Evolutionary conservation across 2,888 invertebrate genomes (phyloP).

Genomic region (Cosmia pyralina): DNA sequence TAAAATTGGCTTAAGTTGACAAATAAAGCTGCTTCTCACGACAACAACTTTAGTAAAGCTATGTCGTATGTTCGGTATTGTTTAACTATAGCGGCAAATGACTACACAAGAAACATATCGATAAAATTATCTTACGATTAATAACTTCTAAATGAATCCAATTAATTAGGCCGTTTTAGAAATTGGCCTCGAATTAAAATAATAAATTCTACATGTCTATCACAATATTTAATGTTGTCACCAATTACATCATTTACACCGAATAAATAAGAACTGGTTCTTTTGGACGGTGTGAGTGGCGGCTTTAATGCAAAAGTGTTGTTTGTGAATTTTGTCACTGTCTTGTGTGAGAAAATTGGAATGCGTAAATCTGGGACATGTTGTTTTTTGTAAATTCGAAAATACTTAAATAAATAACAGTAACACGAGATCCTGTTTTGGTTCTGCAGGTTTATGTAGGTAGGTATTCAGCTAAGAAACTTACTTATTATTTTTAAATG

Average conservation of each 20-base stretch:
- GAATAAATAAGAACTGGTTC: constrained; percentile 55
- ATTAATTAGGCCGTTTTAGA: constrained; percentile 49
- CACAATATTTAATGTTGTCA: constrained; percentile 51
- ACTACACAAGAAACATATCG: not conserved
- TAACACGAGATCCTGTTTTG: not conserved
- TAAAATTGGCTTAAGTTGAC: not conserved
- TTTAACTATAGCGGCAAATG: too few relatives aligned
- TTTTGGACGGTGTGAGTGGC: constrained; percentile 33
- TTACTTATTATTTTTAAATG: not conserved
- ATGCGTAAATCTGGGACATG: not conserved
- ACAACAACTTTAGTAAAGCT: not conserved
- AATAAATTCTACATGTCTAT: constrained; percentile 34
- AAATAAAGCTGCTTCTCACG: not conserved
- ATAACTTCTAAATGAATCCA: constrained; percentile 6
- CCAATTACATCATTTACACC: constrained; percentile 52
- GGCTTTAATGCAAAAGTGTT: constrained; percentile 45
- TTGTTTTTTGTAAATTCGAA: constrained; percentile 16
- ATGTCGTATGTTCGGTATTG: not conserved
- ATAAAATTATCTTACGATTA: constrained; percentile 9
- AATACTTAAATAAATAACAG: not conserved
- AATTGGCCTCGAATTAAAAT: constrained; percentile 47
- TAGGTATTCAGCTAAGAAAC: not conserved
- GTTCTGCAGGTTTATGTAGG: too few relatives aligned
- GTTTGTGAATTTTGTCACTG: constrained; percentile 27
- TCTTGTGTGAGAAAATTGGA: constrained; percentile 23